A percentile compares a stretch with the other conserved stretches of the same genome.
These are phyloP conservation scores for Ctenochaetus hawaiiensis DNA, from an alignment of 2,797 vertebrate genomes.

Conservation along the genomic window DNA sequence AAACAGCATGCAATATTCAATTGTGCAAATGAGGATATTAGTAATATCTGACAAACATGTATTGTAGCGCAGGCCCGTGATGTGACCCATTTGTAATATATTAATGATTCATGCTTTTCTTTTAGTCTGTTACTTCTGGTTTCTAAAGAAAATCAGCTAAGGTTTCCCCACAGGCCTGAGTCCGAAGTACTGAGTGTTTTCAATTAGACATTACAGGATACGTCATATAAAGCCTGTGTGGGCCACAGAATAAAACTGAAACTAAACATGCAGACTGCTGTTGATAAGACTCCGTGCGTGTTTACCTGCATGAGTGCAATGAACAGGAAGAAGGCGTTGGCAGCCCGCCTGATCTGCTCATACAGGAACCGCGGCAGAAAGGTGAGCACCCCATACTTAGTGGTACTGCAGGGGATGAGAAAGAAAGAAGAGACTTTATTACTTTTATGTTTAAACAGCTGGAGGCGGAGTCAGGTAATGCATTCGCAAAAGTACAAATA, in stretches of 20 bases:
- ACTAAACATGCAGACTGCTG: slow-evolving; percentile 30
- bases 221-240: slow-evolving; percentile 21
- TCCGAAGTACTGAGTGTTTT: neutral
- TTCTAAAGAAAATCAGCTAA: neutral
- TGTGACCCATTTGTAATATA: neutral
- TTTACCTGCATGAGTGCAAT: slow-evolving; percentile 99
- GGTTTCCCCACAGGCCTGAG: neutral
- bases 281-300: neutral
- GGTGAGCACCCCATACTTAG: slow-evolving; percentile 97
- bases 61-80: neutral
- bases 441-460: slow-evolving; percentile 11
- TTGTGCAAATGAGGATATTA: neutral
- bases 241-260: slow-evolving; percentile 29
- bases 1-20: neutral
- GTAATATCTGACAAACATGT: neutral
- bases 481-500: slow-evolving; percentile 41
- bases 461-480: slow-evolving; percentile 8
- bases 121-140: neutral
- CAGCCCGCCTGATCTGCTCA: slow-evolving; percentile 98
- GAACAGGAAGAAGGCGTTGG: slow-evolving; percentile 99
- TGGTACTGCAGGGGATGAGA: slow-evolving; percentile 87
- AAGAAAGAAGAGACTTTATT: slow-evolving; percentile 11
- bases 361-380: slow-evolving; percentile 99
- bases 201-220: slow-evolving; percentile 6
- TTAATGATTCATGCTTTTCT: neutral